Percentiles rank a stretch among this genome's conserved stretches.
Evolutionary conservation across 2,797 vertebrate genomes (phyloP).

Genomic region (Danio choprae): DNA sequence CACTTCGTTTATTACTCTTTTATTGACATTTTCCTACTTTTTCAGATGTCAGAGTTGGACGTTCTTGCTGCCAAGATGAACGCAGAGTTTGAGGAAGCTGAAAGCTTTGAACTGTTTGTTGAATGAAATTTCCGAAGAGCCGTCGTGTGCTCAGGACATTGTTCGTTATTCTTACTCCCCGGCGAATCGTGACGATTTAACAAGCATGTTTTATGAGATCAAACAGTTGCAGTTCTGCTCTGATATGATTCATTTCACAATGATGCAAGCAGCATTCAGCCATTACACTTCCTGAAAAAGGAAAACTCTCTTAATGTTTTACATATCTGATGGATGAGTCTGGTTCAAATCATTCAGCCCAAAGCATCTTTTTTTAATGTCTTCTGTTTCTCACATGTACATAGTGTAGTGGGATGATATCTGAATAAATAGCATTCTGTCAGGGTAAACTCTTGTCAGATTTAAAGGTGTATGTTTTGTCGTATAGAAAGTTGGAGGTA

Average conservation of each 20-base stretch:
- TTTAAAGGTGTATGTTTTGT: not conserved
- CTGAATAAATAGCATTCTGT: conserved; percentile 4
- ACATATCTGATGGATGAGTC: not conserved
- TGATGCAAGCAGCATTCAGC: not conserved
- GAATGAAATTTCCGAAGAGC: conserved; percentile 68
- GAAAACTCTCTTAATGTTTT: not conserved
- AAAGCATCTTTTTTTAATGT: not conserved
- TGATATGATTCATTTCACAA: not conserved
- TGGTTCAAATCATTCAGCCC: not conserved
- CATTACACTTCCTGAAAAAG: not conserved
- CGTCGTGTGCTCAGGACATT: not conserved
- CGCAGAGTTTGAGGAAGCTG: conserved; percentile 81
- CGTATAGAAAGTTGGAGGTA: not conserved
- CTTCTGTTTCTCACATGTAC: not conserved
- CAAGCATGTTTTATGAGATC: not conserved
- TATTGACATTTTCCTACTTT: not conserved
- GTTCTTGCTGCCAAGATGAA: conserved; percentile 80
- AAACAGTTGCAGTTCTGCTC: not conserved
- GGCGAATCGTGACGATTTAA: too few relatives aligned
- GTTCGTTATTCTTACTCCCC: not conserved
- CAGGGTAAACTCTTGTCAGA: not conserved
- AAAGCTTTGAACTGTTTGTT: conserved; percentile 78
- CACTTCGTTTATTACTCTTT: not conserved
- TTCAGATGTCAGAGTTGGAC: conserved; percentile 77
- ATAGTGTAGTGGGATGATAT: not conserved